Base-by-base conservation (phyloP, 2,888 invertebrate genomes). In the Mongoloraphidia duomilia region DNA sequence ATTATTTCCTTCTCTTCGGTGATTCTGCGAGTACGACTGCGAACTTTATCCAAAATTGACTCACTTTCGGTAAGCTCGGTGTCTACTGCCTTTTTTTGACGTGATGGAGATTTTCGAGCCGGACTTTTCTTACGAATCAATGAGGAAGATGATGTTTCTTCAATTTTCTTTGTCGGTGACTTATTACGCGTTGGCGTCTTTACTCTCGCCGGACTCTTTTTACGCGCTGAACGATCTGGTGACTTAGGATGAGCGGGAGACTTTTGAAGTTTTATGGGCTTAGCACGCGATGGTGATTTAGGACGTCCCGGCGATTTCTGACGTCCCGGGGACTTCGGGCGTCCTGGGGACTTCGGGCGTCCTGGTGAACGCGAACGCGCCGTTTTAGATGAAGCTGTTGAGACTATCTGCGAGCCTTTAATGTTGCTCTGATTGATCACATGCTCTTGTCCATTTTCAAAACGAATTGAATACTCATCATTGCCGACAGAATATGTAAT, bases 261-360 rank as follows among this genome's bases (percentile, higher is more conserved):
- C 41, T 54, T 59, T 33, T 56, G 49, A 41, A 36, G 47, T 17
- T 33, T 39, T 37, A 36, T 52, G 35, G 50, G 48, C 45, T 41
- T 51, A 44, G 39, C 52, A 47, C 50, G 50, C 54, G 67, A 70
- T 60, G 73, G 71, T 61, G 73, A 72, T 47, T 53, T 55, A 41
- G 6, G 50, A 17, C 72, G 65, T 51, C 68, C 63, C 35, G 71
- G 71, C 11, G 71, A 71, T 47, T 50, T 56, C 13, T 47, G 33
- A 34, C 57, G 54, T 5, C 53, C 53, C 8, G 59, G 58, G 41
- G 55, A 56, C 46, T 50, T 56, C 35, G 54, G 41, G 47, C 54
- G 54, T 9, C 47, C 49, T 8, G 57, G 56, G 34, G 56, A 54
- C 49, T 52, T 50, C 13, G 46, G 37, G 37, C 53, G 51, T 14